phyloP scores from a whole-genome alignment of 2,113 vertebrate species.

The Callochromis pleurospilus region DNA sequence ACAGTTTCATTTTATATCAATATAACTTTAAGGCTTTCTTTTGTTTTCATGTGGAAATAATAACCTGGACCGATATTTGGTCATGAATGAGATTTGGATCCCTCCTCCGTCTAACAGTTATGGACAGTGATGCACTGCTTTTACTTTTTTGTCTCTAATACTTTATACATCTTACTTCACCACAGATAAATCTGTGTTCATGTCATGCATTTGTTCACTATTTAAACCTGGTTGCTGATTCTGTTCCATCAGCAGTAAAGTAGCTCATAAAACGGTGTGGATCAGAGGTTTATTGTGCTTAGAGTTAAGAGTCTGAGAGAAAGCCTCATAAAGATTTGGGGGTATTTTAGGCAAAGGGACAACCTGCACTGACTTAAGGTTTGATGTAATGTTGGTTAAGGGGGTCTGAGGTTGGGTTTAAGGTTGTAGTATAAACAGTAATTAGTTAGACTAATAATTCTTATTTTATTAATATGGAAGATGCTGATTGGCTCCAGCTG shows the following conservation, averaged over 20 bases:
- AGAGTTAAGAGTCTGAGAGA: accelerated
- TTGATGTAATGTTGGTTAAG: background rate
- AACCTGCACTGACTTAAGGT: accelerated
- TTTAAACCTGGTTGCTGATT: background rate
- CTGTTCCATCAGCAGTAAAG: background rate
- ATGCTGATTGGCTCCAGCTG: background rate
- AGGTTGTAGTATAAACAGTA: background rate
- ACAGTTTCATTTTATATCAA: too few species aligned
- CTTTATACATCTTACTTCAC: background rate
- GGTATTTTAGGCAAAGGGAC: background rate
- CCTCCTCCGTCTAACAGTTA: background rate
- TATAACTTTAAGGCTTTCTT: background rate
- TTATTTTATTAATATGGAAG: background rate
- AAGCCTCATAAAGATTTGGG: background rate
- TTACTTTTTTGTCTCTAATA: background rate
- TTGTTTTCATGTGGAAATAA: background rate
- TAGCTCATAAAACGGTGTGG: accelerated
- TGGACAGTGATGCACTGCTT: background rate
- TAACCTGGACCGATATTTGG: background rate
- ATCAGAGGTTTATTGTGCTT: background rate
- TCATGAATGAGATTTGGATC: background rate
- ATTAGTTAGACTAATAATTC: accelerated
- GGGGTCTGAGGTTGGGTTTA: background rate
- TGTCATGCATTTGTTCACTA: background rate
- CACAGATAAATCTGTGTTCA: background rate